Evolutionary conservation across 2,888 invertebrate species (phyloP).

Genomic region (Allolobophora icterica): DNA sequence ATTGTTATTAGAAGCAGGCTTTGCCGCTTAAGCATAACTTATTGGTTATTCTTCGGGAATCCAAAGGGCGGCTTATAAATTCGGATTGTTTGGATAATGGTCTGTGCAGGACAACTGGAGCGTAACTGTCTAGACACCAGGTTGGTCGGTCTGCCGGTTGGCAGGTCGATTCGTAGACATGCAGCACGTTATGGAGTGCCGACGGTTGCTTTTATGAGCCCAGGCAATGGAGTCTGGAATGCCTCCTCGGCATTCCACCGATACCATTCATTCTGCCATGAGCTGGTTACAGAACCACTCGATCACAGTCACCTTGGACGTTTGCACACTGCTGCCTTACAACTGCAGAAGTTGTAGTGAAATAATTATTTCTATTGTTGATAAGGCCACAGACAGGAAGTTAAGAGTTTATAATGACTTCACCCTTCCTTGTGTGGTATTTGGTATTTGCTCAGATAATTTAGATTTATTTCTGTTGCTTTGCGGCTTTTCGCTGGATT

Average conservation of each 20-base stretch:
- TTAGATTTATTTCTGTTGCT: neutral
- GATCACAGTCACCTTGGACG: neutral
- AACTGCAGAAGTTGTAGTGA: neutral
- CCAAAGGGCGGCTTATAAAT: neutral
- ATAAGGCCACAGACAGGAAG: neutral
- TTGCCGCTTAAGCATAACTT: neutral
- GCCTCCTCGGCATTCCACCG: neutral
- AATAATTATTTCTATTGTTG: slow-evolving; percentile 17
- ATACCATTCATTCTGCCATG: slow-evolving; percentile 17
- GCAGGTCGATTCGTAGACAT: neutral
- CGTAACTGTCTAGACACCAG: slow-evolving; percentile 27
- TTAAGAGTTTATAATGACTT: slow-evolving; percentile 17
- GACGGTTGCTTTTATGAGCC: neutral
- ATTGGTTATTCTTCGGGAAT: neutral
- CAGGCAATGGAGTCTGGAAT: neutral
- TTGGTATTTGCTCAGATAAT: neutral
- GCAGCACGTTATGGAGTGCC: neutral
- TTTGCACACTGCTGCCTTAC: neutral
- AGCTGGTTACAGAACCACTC: slow-evolving; percentile 7
- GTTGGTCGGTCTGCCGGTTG: neutral
- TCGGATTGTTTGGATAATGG: neutral
- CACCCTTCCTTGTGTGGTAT: neutral
- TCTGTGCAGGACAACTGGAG: neutral
- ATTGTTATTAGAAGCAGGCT: neutral
- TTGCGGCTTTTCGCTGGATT: neutral